Percentiles rank a stretch among this genome's conserved stretches.
These are phyloP conservation scores for Gadus macrocephalus DNA, from an alignment of 2,113 vertebrate species.

Conservation along the genomic window DNA sequence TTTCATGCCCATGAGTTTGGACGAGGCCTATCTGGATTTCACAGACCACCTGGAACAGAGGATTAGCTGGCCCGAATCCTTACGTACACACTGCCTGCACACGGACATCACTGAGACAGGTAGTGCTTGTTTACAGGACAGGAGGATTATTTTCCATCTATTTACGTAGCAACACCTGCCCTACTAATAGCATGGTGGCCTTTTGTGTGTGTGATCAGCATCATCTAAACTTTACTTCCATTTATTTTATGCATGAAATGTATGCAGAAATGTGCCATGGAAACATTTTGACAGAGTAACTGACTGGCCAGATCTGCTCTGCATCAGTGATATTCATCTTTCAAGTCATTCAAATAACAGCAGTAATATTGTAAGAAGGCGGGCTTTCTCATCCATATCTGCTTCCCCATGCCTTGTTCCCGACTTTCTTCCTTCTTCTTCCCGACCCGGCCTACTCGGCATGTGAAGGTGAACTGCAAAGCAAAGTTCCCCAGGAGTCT, in stretches of 20 bases:
- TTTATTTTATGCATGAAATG: neutral
- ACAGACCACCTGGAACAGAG: slow-evolving; percentile 87
- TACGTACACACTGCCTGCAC: slow-evolving; percentile 69
- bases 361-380: neutral
- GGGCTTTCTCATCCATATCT: neutral
- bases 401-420: neutral
- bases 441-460: neutral
- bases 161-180: too few relatives aligned
- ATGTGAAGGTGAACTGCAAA: slow-evolving; percentile 33
- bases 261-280: neutral
- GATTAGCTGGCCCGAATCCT: slow-evolving; percentile 80
- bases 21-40: slow-evolving; percentile 96
- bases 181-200: too few relatives aligned
- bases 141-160: neutral
- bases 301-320: too few relatives aligned
- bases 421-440: neutral
- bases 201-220: neutral
- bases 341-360: neutral
- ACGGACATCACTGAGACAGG: slow-evolving; percentile 42
- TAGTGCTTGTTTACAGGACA: slow-evolving; percentile 20
- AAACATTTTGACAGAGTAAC: neutral
- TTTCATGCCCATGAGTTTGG: slow-evolving; percentile 90
- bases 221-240: neutral
- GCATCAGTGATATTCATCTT: neutral
- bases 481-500: neutral